Evolutionary conservation across 2,113 vertebrate species (phyloP).

Genomic region (Thomomys bottae): DNA sequence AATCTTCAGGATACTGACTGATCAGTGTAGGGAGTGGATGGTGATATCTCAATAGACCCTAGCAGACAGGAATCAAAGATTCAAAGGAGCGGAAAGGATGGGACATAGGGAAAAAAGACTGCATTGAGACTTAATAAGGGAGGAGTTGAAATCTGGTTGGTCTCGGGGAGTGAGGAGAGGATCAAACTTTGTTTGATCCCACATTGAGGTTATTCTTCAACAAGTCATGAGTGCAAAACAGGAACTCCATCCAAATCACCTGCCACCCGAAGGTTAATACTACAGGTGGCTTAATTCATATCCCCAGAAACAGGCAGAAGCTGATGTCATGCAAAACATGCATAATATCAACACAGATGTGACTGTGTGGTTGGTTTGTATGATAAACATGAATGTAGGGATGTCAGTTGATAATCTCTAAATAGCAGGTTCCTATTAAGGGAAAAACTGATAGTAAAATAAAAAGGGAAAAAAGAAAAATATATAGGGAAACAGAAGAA

Average conservation of each 20-base stretch:
- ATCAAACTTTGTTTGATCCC: neutral
- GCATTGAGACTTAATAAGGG: fast-evolving
- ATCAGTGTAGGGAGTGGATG: neutral
- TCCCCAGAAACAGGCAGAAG: neutral
- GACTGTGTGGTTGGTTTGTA: neutral
- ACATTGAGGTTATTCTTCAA: neutral
- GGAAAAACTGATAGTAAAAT: neutral
- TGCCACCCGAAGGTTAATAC: neutral
- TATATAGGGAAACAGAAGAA: neutral
- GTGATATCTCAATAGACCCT: neutral
- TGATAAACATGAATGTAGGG: neutral
- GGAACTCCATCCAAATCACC: conserved; percentile 28
- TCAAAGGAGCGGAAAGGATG: neutral
- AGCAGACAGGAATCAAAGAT: neutral
- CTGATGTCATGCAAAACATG: neutral
- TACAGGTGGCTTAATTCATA: neutral
- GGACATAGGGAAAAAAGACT: too few species aligned
- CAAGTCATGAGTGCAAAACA: neutral
- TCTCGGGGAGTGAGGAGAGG: neutral
- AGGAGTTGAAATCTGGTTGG: neutral
- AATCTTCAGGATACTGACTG: neutral
- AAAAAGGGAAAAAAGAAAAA: neutral
- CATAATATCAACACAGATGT: neutral
- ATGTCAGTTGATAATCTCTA: neutral
- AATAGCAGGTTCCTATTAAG: neutral